These are phyloP conservation scores for Drosophila koepferae DNA, from an alignment of 2,888 invertebrate genomes.

Conservation along the genomic window DNA sequence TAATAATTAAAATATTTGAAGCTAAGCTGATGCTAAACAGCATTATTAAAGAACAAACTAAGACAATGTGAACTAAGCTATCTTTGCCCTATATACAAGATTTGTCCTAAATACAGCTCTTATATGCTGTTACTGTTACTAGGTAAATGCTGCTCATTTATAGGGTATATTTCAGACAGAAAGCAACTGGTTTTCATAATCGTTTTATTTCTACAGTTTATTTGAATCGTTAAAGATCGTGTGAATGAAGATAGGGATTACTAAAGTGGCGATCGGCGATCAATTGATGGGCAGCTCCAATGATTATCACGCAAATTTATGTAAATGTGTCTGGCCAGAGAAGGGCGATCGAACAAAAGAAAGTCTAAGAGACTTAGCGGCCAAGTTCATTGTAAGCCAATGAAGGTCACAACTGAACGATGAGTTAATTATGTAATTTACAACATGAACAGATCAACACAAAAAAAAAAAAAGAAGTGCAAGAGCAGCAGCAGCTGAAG, in stretches of 20 bases:
- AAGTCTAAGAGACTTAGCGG: constrained; percentile 56
- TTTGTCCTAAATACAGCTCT: not conserved
- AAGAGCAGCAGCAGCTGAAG: not conserved
- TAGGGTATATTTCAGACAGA: not conserved
- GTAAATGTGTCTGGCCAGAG: constrained; percentile 43
- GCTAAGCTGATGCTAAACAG: not conserved
- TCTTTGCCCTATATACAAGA: not conserved
- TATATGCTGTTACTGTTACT: not conserved
- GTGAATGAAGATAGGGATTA: constrained; percentile 15
- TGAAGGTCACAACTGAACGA: constrained; percentile 43
- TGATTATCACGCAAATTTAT: constrained; percentile 61
- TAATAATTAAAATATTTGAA: not conserved
- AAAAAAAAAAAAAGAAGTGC: not conserved
- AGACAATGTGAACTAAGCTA: not conserved
- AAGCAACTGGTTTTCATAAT: not conserved
- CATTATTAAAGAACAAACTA: not conserved
- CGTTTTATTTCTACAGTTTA: constrained; percentile 35
- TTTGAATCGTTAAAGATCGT: constrained; percentile 23
- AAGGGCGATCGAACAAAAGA: constrained; percentile 59
- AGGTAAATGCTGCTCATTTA: not conserved
- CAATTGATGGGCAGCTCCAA: constrained; percentile 46
- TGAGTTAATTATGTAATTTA: constrained; percentile 44
- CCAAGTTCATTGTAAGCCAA: constrained; percentile 71
- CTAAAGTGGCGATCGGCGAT: constrained; percentile 42
- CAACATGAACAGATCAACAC: not conserved